Conservation (phyloP, 2,113 vertebrate species). For the Dryoscopus gambensis region DNA sequence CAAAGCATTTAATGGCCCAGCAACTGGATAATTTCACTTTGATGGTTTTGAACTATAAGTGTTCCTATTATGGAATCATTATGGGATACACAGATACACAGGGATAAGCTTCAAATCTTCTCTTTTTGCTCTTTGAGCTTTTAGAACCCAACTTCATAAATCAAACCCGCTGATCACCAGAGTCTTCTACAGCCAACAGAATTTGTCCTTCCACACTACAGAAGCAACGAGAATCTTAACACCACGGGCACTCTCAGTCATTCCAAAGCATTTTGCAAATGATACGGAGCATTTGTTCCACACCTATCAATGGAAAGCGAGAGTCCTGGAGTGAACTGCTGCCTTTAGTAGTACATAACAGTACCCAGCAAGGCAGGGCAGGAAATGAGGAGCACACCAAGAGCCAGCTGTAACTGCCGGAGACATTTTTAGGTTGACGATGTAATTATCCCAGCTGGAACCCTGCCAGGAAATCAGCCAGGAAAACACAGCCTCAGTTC, state of each 20-base stretch:
- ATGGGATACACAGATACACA: neutral
- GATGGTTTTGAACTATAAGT: neutral
- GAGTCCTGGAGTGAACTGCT: neutral
- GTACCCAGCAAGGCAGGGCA: neutral
- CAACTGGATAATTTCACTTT: neutral
- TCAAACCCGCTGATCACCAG: neutral
- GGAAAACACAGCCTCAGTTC: slow-evolving; percentile 10
- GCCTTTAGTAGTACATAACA: neutral
- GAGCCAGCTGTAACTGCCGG: neutral
- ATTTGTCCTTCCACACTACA: neutral
- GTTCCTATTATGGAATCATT: neutral
- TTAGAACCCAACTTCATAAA: neutral
- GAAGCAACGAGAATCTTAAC: neutral
- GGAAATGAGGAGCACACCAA: neutral
- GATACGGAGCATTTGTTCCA: neutral
- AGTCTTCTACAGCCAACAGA: neutral
- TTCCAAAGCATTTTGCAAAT: neutral
- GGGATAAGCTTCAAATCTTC: neutral
- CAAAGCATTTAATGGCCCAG: neutral
- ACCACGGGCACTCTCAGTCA: neutral
- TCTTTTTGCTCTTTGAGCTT: neutral
- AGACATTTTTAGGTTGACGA: neutral
- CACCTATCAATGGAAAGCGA: neutral
- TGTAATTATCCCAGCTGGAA: slow-evolving; percentile 31
- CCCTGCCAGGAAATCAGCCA: slow-evolving; percentile 15